Conservation (phyloP, 2,797 vertebrate species). For the Loriculus beryllinus region DNA sequence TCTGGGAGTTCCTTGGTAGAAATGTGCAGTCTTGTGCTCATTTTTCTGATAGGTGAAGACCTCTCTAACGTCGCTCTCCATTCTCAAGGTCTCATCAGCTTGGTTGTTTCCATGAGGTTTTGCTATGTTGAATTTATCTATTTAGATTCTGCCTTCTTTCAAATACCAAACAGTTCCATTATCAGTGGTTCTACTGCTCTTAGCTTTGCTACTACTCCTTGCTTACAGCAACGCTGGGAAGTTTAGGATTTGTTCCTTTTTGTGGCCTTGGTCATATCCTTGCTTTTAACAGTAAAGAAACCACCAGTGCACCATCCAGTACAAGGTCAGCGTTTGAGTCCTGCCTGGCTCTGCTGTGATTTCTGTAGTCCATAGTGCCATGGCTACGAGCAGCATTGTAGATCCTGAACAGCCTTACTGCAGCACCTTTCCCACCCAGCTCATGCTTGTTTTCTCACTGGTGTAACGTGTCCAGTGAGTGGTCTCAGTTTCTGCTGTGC, state of each 20-base stretch:
- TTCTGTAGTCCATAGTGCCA: not conserved
- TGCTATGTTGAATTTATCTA: not conserved
- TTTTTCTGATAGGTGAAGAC: not conserved
- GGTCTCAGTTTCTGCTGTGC: not conserved
- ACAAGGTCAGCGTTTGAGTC: not conserved
- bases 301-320: not conserved
- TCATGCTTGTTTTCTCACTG: not conserved
- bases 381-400: not conserved
- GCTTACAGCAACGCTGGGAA: not conserved
- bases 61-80: not conserved
- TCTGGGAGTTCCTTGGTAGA: not conserved
- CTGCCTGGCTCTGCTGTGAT: not conserved
- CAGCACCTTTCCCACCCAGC: not conserved
- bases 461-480: rapidly evolving
- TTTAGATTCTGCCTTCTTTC: not conserved
- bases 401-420: not conserved
- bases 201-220: not conserved
- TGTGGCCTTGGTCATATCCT: not conserved
- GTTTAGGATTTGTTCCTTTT: not conserved
- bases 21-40: not conserved
- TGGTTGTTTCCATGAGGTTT: not conserved
- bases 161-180: not conserved
- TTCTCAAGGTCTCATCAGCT: not conserved
- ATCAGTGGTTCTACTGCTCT: not conserved
- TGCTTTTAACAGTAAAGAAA: not conserved